Base-by-base conservation (phyloP, 2,113 vertebrate genomes). In the Clarias gariepinus region DNA sequence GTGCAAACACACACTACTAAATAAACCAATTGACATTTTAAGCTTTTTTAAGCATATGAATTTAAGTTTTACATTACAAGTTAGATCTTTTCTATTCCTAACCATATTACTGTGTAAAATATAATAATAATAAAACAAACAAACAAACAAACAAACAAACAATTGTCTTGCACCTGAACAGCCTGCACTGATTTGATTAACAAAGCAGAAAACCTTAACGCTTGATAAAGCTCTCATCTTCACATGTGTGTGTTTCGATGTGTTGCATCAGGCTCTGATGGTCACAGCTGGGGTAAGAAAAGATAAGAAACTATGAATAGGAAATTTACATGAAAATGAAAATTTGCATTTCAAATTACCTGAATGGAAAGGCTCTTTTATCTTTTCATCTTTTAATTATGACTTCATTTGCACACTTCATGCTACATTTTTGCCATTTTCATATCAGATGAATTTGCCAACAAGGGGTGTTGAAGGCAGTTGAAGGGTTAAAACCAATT, bases 281-380 rank as follows among this genome's bases (percentile, higher is more conserved):
- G 60, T 69, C 64, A 53, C 64, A 55, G 64, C 61, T 52, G 41
- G 64, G 11, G n/a, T 69, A 8, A 83, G 52, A 83, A 69, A 55
- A 57, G 82, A 57, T 57, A 15, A 71, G 82, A 83, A 83, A 71
- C 82, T 21, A 28, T 53, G 81, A 83, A 33, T 25, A n/a, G 47
- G 19, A 19, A 11, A 8, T 36, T 36, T 57, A 23, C 30, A 21
- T 10, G 0, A 47, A 47, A 47, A 13, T 19, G 1, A 13, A 18
- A 3, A 33, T 83, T 71, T 83, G 41, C 82, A 69, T 83, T 33
- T 71, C 25, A 21, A 68, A 52, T 8, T 55, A 41, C 36, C 33
- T 47, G 28, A 25, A 36, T 23, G 16, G 3, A 53, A 55, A 30
- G n/a, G 12, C 41, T 25, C 57, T 41, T 63, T 47, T 41, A 78